A percentile compares a stretch with the other conserved stretches of the same genome.
Evolutionary conservation across 2,888 invertebrate species (phyloP).

Genomic region (Tetrapedia diversipes): DNA sequence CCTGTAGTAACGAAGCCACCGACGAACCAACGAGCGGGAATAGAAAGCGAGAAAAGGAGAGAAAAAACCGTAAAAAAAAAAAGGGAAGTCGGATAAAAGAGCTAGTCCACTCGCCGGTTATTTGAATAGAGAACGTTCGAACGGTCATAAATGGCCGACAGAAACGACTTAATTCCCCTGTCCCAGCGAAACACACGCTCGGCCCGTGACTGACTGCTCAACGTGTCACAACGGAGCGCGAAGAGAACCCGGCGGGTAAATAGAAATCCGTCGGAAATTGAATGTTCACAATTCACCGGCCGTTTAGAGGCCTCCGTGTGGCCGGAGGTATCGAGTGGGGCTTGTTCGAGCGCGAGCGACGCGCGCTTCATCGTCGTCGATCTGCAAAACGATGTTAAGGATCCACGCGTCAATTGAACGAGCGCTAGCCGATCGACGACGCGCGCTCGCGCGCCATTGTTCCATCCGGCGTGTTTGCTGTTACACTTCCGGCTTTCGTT

Average conservation of each 20-base stretch:
- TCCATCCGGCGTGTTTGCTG: conserved; percentile 48
- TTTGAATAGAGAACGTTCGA: conserved; percentile 48
- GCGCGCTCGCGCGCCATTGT: conserved; percentile 39
- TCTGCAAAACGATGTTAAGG: conserved; percentile 63
- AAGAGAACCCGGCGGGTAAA: conserved; percentile 46
- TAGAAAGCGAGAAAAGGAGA: not conserved
- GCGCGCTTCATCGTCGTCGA: conserved; percentile 45
- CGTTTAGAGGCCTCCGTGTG: conserved; percentile 37
- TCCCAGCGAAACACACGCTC: conserved; percentile 28
- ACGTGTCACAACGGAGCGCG: conserved; percentile 55
- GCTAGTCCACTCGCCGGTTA: not conserved
- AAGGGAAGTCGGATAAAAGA: not conserved
- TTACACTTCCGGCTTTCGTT: conserved; percentile 45
- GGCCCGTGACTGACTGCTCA: conserved; percentile 33
- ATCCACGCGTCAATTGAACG: conserved; percentile 57
- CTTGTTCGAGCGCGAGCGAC: no score
- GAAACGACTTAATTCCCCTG: conserved; percentile 52
- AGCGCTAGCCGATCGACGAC: conserved; percentile 9
- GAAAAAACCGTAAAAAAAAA: not conserved
- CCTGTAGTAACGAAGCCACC: not conserved
- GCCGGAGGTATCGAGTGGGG: conserved; percentile 59
- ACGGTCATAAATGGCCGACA: conserved; percentile 24
- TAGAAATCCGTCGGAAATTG: conserved; percentile 66
- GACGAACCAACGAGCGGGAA: no score
- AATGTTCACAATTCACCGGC: conserved; percentile 60